Conservation (phyloP, 2,113 vertebrate species). For the Tupaia tana region DNA sequence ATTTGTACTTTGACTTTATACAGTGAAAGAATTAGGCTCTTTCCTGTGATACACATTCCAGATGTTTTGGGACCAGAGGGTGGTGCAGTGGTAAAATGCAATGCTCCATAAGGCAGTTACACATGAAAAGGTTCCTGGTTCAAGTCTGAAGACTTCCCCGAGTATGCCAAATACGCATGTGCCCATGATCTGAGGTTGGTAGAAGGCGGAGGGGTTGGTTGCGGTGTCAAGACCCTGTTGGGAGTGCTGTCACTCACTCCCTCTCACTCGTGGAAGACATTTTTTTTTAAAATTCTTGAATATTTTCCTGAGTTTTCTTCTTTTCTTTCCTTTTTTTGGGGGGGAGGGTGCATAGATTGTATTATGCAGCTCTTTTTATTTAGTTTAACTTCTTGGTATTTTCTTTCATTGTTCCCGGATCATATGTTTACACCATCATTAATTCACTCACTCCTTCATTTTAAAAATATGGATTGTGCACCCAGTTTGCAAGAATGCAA, state of each 20-base stretch:
- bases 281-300: too few relatives aligned
- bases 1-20: not conserved
- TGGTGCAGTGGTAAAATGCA: too few relatives aligned
- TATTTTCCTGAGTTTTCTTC: not conserved
- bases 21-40: not conserved
- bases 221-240: too few relatives aligned
- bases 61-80: not conserved
- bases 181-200: too few relatives aligned
- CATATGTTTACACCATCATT: not conserved
- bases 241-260: too few relatives aligned
- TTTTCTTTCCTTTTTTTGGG: not conserved
- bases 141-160: too few relatives aligned
- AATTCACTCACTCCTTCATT: not conserved
- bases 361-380: not conserved
- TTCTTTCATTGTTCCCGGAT: not conserved
- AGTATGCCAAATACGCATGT: too few relatives aligned
- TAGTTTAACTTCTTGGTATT: not conserved
- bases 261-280: too few relatives aligned
- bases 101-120: too few relatives aligned
- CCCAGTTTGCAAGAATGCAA: not conserved
- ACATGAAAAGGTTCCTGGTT: too few relatives aligned
- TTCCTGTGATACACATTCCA: not conserved
- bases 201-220: too few relatives aligned
- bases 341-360: not conserved
- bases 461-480: not conserved